A percentile compares a stretch with the other conserved stretches of the same genome.
Evolutionary conservation across 2,888 invertebrate genomes (phyloP).

Genomic region (Nymphalis polychloros): DNA sequence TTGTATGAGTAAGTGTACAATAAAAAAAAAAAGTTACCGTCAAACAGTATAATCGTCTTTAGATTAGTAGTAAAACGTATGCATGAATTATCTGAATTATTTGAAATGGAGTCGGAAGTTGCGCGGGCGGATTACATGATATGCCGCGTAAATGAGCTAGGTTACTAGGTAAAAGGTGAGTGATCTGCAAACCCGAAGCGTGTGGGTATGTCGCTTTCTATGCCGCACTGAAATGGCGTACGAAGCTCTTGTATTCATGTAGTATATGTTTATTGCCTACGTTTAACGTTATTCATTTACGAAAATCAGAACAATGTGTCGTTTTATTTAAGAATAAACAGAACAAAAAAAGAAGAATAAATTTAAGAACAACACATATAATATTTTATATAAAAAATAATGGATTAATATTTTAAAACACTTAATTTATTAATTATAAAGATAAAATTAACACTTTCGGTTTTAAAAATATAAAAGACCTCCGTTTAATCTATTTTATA

Average conservation of each 20-base stretch:
- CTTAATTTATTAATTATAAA: too few species aligned
- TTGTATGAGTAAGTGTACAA: background rate
- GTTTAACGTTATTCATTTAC: background rate
- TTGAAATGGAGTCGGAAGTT: conserved; percentile 25
- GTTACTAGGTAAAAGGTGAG: conserved; percentile 51
- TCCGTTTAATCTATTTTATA: background rate
- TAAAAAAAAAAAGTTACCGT: too few species aligned
- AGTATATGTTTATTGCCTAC: background rate
- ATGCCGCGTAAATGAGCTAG: conserved; percentile 40
- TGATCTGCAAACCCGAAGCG: conserved; percentile 40
- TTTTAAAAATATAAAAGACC: background rate
- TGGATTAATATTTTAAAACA: too few species aligned
- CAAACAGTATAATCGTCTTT: background rate
- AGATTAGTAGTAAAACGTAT: conserved; percentile 8
- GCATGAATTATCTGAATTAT: conserved; percentile 26
- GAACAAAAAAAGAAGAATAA: too few species aligned
- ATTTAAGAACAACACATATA: too few species aligned
- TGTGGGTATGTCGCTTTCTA: conserved; percentile 39
- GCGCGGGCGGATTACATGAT: conserved; percentile 21
- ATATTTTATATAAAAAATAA: background rate
- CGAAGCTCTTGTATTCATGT: conserved; percentile 4
- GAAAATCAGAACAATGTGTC: too few species aligned
- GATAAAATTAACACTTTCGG: too few species aligned
- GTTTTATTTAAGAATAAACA: too few species aligned
- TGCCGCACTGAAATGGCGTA: conserved; percentile 23